These are phyloP conservation scores for Cyclopterus lumpus DNA, from an alignment of 2,797 vertebrate species.

Conservation along the genomic window DNA sequence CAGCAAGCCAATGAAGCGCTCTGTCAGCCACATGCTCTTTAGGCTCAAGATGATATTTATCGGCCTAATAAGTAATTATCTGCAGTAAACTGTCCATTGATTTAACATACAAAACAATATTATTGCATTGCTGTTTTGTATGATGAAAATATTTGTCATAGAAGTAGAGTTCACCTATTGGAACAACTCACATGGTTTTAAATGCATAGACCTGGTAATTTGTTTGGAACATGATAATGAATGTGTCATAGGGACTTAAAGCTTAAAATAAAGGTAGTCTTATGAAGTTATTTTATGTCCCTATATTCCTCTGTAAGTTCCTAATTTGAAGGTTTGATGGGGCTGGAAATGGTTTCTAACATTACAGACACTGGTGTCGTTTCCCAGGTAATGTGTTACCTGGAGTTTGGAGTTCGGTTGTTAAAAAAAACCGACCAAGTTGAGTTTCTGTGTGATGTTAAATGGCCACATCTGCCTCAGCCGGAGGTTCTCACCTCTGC, in stretches of 20 bases:
- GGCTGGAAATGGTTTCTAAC: not conserved
- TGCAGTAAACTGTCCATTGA: not conserved
- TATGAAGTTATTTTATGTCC: not conserved
- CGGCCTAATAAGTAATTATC: not conserved
- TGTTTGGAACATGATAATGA: not conserved
- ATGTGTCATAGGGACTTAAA: not conserved
- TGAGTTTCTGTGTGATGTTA: constrained; percentile 11
- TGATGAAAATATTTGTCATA: not conserved
- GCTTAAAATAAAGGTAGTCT: not conserved
- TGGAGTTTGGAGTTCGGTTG: not conserved
- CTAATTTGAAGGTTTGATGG: not conserved
- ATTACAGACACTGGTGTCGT: not conserved
- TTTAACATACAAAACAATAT: not conserved
- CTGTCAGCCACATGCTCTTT: not conserved
- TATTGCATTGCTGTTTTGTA: not conserved
- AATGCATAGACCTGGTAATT: not conserved
- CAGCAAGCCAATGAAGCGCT: constrained; percentile 1
- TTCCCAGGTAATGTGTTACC: not conserved
- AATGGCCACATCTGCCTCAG: not conserved
- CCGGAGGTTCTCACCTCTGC: not conserved
- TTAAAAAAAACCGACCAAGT: not conserved
- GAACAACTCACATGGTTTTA: not conserved
- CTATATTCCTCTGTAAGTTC: not conserved
- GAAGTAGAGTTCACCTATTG: not conserved
- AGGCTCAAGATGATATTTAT: not conserved